Conservation (phyloP, 2,888 invertebrate genomes). For the Beris chalybata region DNA sequence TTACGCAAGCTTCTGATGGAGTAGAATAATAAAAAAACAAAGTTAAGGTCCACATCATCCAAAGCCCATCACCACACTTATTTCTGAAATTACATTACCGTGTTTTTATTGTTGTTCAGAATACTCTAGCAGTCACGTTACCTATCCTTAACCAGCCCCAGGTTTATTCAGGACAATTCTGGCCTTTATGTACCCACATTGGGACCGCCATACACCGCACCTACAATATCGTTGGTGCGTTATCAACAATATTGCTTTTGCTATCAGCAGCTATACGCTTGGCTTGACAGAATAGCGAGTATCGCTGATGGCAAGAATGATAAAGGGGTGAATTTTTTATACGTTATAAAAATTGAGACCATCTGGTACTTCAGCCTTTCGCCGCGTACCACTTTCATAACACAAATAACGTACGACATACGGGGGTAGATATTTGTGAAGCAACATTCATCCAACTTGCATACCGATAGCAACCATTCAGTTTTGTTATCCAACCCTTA, state of each 20-base stretch:
- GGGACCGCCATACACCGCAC: neutral
- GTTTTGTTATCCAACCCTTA: no score
- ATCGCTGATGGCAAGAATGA: neutral
- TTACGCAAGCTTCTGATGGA: neutral
- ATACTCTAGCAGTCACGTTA: neutral
- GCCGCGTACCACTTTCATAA: no score
- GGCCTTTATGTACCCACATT: neutral
- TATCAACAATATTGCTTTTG: neutral
- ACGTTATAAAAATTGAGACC: neutral
- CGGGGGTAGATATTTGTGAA: no score
- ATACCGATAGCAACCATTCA: no score
- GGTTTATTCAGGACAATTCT: no score
- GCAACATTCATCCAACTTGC: no score
- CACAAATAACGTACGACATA: no score
- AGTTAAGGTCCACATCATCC: constrained; percentile 9
- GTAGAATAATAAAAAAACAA: neutral
- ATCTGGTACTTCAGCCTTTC: no score
- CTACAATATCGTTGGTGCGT: neutral
- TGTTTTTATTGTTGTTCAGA: constrained; percentile 1
- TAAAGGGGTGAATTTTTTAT: constrained; percentile 10
- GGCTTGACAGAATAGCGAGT: neutral
- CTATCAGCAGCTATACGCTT: neutral
- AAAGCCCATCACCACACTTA: constrained; percentile 11
- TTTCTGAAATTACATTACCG: neutral
- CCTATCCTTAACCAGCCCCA: no score